phyloP scores from a whole-genome alignment of 2,888 invertebrate species.

The Caenorhabditis sp. region DNA sequence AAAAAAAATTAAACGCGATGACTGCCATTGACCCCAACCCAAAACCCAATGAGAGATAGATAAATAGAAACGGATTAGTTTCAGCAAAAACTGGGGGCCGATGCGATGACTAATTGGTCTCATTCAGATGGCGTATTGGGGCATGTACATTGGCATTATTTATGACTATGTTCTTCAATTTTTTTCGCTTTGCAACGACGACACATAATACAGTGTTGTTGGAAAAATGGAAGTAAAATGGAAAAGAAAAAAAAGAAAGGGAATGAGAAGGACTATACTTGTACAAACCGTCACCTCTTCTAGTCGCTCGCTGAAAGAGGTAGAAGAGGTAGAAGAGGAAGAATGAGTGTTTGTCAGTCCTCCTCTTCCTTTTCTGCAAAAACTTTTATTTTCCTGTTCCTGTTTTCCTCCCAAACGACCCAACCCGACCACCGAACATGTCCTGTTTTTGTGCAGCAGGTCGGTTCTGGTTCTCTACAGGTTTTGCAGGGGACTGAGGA shows the following conservation, averaged over 20 bases:
- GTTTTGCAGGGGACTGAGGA: no score
- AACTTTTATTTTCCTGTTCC: not conserved
- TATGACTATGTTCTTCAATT: conserved; percentile 41
- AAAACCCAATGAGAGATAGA: not conserved
- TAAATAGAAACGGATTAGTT: conserved; percentile 27
- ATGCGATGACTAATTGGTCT: conserved; percentile 50
- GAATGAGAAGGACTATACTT: not conserved
- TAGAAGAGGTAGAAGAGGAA: no score
- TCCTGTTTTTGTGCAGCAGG: not conserved
- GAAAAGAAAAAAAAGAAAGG: not conserved
- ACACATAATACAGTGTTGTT: no score
- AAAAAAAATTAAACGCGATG: not conserved
- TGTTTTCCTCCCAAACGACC: not conserved
- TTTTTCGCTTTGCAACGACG: not conserved
- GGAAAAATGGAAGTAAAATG: not conserved
- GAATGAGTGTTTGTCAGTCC: not conserved
- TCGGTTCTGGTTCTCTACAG: not conserved
- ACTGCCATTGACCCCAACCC: not conserved
- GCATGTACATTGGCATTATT: conserved; percentile 38
- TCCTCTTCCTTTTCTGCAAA: not conserved
- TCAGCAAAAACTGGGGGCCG: conserved; percentile 28
- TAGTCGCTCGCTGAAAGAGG: not conserved
- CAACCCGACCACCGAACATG: not conserved
- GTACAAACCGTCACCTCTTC: not conserved
- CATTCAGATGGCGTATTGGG: conserved; percentile 36